Conservation (phyloP, 2,113 vertebrate species). For the Orientallactaga bullata region DNA sequence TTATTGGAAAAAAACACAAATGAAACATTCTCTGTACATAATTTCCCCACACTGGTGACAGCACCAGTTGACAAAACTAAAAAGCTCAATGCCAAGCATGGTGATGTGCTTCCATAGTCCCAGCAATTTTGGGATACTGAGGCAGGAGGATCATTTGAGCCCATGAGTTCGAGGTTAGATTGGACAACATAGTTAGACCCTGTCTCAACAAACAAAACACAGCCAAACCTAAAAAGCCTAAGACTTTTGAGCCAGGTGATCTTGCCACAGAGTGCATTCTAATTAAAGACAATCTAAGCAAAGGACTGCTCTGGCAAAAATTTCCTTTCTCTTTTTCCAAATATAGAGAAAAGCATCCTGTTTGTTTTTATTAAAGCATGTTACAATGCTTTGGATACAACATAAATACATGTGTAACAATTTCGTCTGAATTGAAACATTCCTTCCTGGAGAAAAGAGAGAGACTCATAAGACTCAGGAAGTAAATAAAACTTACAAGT, state of each 20-base stretch:
- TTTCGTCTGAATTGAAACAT: too few species aligned
- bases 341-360: neutral
- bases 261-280: neutral
- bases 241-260: neutral
- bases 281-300: neutral
- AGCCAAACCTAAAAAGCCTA: neutral
- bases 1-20: neutral
- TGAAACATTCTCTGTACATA: neutral
- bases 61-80: neutral
- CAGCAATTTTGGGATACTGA: too few species aligned
- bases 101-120: too few species aligned
- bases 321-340: slow-evolving; percentile 1
- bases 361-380: neutral
- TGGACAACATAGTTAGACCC: neutral
- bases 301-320: neutral
- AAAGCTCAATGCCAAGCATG: neutral
- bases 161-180: neutral
- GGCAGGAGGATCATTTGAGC: neutral
- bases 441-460: too few species aligned
- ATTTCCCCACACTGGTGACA: neutral
- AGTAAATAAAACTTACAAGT: too few species aligned
- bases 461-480: too few species aligned
- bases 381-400: slow-evolving; percentile 26
- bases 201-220: neutral
- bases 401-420: neutral